phyloP scores from a whole-genome alignment of 2,888 invertebrate genomes.

The Dromius quadrimaculatus region DNA sequence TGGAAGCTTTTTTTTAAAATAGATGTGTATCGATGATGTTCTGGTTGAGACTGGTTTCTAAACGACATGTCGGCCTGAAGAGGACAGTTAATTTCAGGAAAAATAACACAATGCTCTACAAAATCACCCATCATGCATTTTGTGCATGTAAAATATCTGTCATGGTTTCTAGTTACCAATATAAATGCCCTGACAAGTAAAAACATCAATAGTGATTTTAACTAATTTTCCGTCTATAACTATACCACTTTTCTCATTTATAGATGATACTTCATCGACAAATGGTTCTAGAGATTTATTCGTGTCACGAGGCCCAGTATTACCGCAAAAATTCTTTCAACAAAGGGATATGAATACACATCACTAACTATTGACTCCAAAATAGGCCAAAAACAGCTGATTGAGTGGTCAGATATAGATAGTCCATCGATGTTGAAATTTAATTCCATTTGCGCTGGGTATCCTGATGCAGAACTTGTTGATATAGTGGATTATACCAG shows the following conservation, averaged over 20 bases:
- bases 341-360: conserved; percentile 50
- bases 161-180: conserved; percentile 55
- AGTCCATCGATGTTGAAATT: conserved; percentile 57
- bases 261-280: conserved; percentile 54
- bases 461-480: conserved; percentile 47
- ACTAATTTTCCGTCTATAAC: conserved; percentile 22
- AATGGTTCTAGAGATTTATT: conserved; percentile 55
- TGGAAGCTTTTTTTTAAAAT: conserved; percentile 50
- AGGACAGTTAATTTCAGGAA: not conserved
- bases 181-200: conserved; percentile 56
- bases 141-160: conserved; percentile 57
- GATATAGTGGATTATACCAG: conserved; percentile 48
- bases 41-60: conserved; percentile 32
- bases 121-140: conserved; percentile 57
- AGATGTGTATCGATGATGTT: conserved; percentile 53
- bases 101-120: conserved; percentile 42
- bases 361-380: conserved; percentile 48
- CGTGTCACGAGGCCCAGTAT: conserved; percentile 54
- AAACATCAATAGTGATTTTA: conserved; percentile 50
- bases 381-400: conserved; percentile 57
- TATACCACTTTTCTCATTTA: conserved; percentile 46
- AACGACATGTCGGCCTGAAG: conserved; percentile 35
- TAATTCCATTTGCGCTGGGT: conserved; percentile 46
- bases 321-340: conserved; percentile 51
- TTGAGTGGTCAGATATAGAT: conserved; percentile 55